Percentiles rank a stretch among this genome's conserved stretches.
These are phyloP conservation scores for Halocynthia aurantium DNA, from an alignment of 23 tunicate genomes.

Conservation along the genomic window DNA sequence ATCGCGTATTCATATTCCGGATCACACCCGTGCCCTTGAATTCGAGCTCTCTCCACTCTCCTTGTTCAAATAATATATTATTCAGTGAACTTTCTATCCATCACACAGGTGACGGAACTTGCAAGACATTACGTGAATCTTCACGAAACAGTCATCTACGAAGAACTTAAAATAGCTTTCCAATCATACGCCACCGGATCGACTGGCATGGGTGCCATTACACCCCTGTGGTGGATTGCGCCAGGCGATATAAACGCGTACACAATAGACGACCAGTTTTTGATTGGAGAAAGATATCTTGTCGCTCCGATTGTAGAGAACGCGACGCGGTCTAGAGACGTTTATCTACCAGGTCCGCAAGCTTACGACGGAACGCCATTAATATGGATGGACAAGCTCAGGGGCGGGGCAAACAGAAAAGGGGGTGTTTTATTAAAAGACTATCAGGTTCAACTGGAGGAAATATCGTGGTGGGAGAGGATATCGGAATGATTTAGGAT, in stretches of 20 bases:
- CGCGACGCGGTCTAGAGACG: slow-evolving; percentile 47
- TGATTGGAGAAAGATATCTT: slow-evolving; percentile 69
- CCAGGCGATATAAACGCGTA: slow-evolving; percentile 32
- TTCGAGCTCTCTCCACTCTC: too few relatives aligned
- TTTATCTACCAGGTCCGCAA: slow-evolving; percentile 76
- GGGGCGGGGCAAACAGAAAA: slow-evolving; percentile 11
- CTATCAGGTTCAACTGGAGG: slow-evolving; percentile 55
- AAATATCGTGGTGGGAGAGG: slow-evolving; percentile 79
- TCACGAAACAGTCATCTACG: slow-evolving; percentile 59
- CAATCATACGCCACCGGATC: slow-evolving; percentile 33
- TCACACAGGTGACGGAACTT: slow-evolving; percentile 19
- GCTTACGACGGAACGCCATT: slow-evolving; percentile 36
- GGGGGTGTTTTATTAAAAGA: slow-evolving; percentile 47
- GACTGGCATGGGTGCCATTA: slow-evolving; percentile 63
- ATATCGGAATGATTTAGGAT: too few relatives aligned
- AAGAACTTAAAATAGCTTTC: slow-evolving; percentile 43
- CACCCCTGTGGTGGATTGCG: slow-evolving; percentile 87
- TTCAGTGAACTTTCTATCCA: too few relatives aligned
- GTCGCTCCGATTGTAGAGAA: slow-evolving; percentile 85
- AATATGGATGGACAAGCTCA: slow-evolving; percentile 52
- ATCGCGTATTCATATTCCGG: too few relatives aligned
- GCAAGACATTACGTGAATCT: slow-evolving; percentile 41
- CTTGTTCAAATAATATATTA: too few relatives aligned
- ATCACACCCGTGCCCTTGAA: too few relatives aligned
- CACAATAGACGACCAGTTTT: slow-evolving; percentile 66